Evolutionary conservation across 1,140 invertebrate genomes (phyloP).

Genomic region (Brachionus koreanus): DNA sequence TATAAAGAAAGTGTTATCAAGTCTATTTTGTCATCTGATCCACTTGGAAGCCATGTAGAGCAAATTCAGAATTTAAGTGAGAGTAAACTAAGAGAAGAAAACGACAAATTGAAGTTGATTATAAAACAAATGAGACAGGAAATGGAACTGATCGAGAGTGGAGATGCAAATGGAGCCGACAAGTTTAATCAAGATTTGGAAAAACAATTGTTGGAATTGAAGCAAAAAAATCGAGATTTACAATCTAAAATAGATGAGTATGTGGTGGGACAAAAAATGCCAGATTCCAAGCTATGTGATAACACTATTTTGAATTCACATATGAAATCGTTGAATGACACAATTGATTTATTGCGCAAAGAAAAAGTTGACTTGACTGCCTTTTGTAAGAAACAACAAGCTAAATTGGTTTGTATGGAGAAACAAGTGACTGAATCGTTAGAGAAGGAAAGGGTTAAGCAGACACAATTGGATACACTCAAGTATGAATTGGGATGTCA

Average conservation of each 20-base stretch:
- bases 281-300: conserved; percentile 13
- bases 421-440: conserved; percentile 48
- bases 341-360: conserved; percentile 47
- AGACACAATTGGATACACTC: conserved; percentile 50
- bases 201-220: conserved; percentile 49
- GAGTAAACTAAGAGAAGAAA: conserved; percentile 47
- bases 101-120: conserved; percentile 50
- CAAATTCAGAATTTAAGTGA: conserved; percentile 23
- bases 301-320: conserved; percentile 49
- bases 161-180: conserved; percentile 44
- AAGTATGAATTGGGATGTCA: conserved; percentile 51
- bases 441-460: conserved; percentile 52
- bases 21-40: background rate
- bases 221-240: conserved; percentile 49
- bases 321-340: conserved; percentile 54
- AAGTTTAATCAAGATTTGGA: conserved; percentile 3
- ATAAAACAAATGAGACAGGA: conserved; percentile 54
- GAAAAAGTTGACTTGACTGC: conserved; percentile 55
- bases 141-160: conserved; percentile 51
- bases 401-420: conserved; percentile 51
- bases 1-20: conserved; percentile 40
- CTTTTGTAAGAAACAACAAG: conserved; percentile 54
- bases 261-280: conserved; percentile 46
- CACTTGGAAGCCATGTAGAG: background rate
- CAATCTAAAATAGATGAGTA: conserved; percentile 49